A percentile compares a stretch with the other conserved stretches of the same genome.
These are phyloP conservation scores for Stercorarius parasiticus DNA, from an alignment of 2,113 vertebrate species.

Conservation along the genomic window DNA sequence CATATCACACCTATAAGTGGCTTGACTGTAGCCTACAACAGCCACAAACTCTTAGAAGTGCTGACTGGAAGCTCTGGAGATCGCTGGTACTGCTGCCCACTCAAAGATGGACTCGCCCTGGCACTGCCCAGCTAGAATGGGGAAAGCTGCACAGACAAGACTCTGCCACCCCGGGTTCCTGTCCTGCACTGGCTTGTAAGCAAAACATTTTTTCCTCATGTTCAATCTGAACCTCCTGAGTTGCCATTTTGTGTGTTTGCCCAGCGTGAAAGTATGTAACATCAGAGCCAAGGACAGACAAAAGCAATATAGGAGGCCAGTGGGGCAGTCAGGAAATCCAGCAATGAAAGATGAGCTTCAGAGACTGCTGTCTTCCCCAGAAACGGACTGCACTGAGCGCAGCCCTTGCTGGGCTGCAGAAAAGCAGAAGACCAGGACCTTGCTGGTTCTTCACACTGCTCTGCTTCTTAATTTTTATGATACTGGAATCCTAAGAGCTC, in stretches of 20 bases:
- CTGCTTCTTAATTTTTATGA: background rate
- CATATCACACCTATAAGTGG: rapidly evolving
- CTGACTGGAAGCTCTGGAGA: background rate
- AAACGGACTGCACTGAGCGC: rapidly evolving
- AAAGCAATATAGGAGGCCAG: background rate
- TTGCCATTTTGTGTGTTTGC: background rate
- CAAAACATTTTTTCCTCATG: rapidly evolving
- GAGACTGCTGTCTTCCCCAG: background rate
- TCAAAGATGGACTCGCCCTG: background rate
- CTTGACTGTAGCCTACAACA: background rate
- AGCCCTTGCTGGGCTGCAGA: background rate
- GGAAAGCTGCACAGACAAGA: background rate
- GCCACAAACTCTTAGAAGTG: background rate
- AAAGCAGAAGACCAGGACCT: background rate
- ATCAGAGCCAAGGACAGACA: background rate
- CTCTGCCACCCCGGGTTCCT: rapidly evolving
- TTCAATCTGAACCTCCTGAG: background rate
- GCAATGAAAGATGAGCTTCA: background rate
- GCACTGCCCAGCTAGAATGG: background rate
- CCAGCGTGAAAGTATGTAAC: background rate
- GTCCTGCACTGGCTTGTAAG: background rate
- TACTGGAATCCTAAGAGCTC: background rate
- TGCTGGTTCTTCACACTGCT: background rate
- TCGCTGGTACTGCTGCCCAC: background rate
- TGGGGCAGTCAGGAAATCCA: background rate